These are phyloP conservation scores for Lycaon pictus DNA, from an alignment of 2,113 vertebrate genomes.

Conservation along the genomic window DNA sequence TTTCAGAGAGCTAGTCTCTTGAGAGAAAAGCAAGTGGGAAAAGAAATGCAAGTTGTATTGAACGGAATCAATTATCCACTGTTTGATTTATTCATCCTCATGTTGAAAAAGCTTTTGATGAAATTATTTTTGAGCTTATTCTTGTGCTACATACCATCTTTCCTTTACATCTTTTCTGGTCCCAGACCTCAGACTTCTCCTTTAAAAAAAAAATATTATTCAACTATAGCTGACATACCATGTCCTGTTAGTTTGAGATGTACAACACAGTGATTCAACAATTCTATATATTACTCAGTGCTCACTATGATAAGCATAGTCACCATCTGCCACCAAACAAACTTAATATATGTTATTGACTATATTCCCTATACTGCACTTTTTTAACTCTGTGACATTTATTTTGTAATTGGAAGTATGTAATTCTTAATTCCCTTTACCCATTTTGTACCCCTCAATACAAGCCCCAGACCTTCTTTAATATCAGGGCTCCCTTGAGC, in stretches of 20 bases:
- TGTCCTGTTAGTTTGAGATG: neutral
- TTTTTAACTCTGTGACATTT: neutral
- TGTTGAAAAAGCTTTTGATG: neutral
- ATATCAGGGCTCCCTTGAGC: neutral
- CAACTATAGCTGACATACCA: neutral
- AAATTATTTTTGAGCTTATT: neutral
- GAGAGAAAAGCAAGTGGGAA: neutral
- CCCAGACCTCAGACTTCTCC: neutral
- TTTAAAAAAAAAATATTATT: neutral
- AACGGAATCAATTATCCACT: neutral
- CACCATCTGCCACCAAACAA: neutral
- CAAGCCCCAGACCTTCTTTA: neutral
- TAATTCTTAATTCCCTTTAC: neutral
- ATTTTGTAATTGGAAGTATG: neutral
- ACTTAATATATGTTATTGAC: neutral
- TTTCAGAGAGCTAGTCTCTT: neutral
- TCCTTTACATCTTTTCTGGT: neutral
- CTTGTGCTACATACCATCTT: neutral
- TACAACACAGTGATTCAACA: neutral
- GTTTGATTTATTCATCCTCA: neutral
- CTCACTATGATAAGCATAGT: neutral
- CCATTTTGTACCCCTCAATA: neutral
- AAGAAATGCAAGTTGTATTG: neutral
- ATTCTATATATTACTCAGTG: neutral
- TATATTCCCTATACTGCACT: neutral